Base-by-base conservation (phyloP, 2,888 invertebrate species). In the Notodonta ziczac region DNA sequence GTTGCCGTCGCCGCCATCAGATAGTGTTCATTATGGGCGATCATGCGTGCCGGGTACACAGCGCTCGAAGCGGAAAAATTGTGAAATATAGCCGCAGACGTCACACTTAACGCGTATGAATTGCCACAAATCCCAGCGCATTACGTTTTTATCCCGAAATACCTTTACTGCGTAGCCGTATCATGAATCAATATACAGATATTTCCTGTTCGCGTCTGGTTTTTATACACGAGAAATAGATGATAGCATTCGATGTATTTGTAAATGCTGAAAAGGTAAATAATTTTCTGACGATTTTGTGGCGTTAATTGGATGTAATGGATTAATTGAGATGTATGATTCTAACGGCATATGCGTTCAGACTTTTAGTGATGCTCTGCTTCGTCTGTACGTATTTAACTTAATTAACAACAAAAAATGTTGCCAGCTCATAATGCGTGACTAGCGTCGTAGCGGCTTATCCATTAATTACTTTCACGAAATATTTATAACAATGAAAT, bases 21-120 rank as follows among this genome's bases (percentile, higher is more conserved):
- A 87, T 88, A 86, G 85, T 85, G 87, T 89, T 88, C 84, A 87
- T 89, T 86, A 88, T 74, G 83, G 80, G 78, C 83, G 86, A 87
- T 87, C 90, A 88, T 86, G 89, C 89, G 87, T 88, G 83, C 74
- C 73, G 84, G 83, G 78, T 83, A 77, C 74, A 81, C 77, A 82
- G 39, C 42, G 51, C 50, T 35, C n/a, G 46, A 57, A 51, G 54
- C 69, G 74, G 74, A 77, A 77, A 81, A 44, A 56, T 44, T 83
- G 80, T 85, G 83, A 88, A 85, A 86, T 86, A 87, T 82, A 63
- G 74, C 72, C 69, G 74, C 70, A 68, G 73, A 75, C 77, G 81
- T 77, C 78, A 73, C 76, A 74, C 80, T 81, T 83, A 85, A 84
- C 82, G 74, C 78, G 74, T 84, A 84, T 81, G 84, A 84, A 84